Percentiles rank a stretch among this genome's conserved stretches.
phyloP scores from a whole-genome alignment of 2,113 vertebrate species.

The Sclerurus mexicanus region DNA sequence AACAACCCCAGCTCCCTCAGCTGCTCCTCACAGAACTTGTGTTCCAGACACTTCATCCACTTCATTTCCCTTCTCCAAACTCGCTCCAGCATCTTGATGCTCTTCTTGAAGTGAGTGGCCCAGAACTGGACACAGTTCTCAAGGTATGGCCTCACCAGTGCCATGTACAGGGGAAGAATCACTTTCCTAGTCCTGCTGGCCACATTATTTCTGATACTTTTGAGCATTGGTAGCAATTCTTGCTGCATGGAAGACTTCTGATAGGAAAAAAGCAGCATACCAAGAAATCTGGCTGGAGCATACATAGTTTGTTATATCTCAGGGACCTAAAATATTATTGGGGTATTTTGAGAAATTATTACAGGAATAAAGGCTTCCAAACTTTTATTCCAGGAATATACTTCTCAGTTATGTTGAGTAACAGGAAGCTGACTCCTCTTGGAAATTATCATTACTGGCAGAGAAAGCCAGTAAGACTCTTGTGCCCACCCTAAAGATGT shows the following conservation, averaged over 20 bases:
- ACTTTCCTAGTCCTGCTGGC: not conserved
- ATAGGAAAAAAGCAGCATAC: not conserved
- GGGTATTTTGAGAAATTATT: not conserved
- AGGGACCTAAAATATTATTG: not conserved
- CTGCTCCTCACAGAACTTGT: not conserved
- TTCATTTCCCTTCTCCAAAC: not conserved
- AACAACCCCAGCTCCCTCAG: not conserved
- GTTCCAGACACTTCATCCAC: not conserved
- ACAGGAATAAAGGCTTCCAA: not conserved
- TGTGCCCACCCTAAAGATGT: not conserved
- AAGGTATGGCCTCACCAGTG: not conserved
- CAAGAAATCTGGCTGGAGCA: not conserved
- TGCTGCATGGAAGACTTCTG: not conserved
- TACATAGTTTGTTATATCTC: not conserved
- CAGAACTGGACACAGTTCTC: not conserved
- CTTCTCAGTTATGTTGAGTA: not conserved
- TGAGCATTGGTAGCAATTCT: fast-evolving
- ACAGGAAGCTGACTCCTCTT: not conserved
- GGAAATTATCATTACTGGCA: not conserved
- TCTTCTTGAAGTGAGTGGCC: not conserved
- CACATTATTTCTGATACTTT: not conserved
- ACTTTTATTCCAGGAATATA: not conserved
- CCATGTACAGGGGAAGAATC: no score
- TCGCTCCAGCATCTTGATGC: not conserved
- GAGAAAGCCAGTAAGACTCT: not conserved